These are phyloP conservation scores for Heliconius himera DNA, from an alignment of 1,140 invertebrate species.

Conservation along the genomic window DNA sequence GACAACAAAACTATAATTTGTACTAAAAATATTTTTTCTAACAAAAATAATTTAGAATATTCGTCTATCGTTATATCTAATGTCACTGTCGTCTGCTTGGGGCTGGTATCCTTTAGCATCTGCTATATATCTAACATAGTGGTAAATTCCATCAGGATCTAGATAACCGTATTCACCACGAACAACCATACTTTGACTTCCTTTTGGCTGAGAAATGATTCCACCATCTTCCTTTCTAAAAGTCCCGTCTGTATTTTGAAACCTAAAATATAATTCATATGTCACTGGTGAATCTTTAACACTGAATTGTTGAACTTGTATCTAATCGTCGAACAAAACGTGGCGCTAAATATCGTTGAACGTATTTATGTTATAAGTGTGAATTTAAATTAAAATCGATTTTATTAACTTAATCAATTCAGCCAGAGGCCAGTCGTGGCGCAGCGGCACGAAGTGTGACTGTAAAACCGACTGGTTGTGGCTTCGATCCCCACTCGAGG, in stretches of 20 bases:
- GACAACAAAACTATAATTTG: neutral
- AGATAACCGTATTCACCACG: slow-evolving; percentile 68
- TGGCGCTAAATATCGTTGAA: no score
- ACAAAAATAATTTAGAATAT: slow-evolving; percentile 32
- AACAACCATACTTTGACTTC: slow-evolving; percentile 47
- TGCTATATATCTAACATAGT: slow-evolving; percentile 60
- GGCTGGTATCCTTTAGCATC: slow-evolving; percentile 64
- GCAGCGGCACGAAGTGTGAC: no score
- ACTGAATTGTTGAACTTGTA: no score
- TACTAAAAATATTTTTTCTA: neutral
- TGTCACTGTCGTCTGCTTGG: slow-evolving; percentile 44
- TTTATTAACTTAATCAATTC: no score
- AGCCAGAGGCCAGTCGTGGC: no score
- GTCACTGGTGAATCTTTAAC: no score
- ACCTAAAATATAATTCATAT: slow-evolving; percentile 45
- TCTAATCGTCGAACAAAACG: no score
- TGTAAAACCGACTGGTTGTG: no score
- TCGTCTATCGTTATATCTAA: slow-evolving; percentile 69
- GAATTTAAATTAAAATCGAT: no score
- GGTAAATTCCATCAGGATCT: slow-evolving; percentile 53
- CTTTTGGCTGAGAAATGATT: slow-evolving; percentile 40
- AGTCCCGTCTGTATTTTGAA: slow-evolving; percentile 61
- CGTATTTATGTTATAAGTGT: no score
- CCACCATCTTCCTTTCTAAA: slow-evolving; percentile 72
- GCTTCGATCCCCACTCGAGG: no score